These are phyloP conservation scores for Centrocercus urophasianus DNA, from an alignment of 2,113 vertebrate species.

Conservation along the genomic window DNA sequence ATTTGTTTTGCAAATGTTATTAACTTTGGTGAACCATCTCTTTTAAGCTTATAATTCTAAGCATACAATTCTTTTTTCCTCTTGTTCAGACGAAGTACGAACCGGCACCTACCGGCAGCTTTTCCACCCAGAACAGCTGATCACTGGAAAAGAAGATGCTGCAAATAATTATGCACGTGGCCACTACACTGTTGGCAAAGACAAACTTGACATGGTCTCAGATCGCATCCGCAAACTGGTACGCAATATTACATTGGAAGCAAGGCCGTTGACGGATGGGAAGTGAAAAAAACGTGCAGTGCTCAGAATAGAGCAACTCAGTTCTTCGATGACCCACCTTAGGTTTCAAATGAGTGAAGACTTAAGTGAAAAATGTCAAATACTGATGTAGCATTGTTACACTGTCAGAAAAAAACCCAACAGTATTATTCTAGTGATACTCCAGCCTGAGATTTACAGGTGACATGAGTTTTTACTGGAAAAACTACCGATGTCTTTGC, in stretches of 20 bases:
- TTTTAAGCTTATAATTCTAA: not conserved
- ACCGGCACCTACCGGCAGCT: constrained; percentile 80
- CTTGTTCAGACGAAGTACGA: constrained; percentile 80
- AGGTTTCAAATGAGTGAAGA: not conserved
- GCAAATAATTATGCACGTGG: constrained; percentile 85
- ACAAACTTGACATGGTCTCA: constrained; percentile 81
- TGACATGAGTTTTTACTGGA: not conserved
- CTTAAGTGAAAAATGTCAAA: not conserved
- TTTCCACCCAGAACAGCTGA: constrained; percentile 84
- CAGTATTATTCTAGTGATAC: not conserved
- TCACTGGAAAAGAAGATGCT: constrained; percentile 84
- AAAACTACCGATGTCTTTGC: not conserved
- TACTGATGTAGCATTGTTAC: not conserved
- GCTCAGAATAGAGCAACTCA: not conserved
- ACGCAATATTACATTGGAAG: not conserved
- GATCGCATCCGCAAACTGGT: constrained; percentile 81
- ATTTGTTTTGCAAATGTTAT: not conserved
- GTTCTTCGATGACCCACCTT: not conserved
- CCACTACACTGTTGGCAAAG: constrained; percentile 85
- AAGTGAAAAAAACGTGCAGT: not conserved
- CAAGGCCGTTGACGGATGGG: constrained; percentile 12
- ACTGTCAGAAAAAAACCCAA: not conserved
- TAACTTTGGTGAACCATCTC: not conserved
- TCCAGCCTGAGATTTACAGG: not conserved
- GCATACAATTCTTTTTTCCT: constrained; percentile 13